phyloP scores from a whole-genome alignment of 1,140 invertebrate genomes.

The Parapsyche elsis region DNA sequence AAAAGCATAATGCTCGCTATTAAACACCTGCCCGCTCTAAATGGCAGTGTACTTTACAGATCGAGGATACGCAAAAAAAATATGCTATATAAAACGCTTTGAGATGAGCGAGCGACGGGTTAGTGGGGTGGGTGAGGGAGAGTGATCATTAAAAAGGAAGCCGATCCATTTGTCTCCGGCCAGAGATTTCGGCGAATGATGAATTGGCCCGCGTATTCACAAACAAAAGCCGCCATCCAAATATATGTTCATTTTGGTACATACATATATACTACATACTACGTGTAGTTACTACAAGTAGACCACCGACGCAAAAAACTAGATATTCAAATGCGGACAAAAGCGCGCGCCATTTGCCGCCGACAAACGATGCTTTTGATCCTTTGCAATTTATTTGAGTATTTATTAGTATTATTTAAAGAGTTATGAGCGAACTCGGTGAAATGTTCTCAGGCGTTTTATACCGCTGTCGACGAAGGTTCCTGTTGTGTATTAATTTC shows the following conservation, averaged over 20 bases:
- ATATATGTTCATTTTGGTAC: background rate
- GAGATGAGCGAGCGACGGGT: too few species aligned
- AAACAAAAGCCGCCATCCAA: background rate
- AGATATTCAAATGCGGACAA: slow-evolving; percentile 40
- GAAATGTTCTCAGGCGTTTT: too few species aligned
- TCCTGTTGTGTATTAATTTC: background rate
- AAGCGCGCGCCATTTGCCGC: slow-evolving; percentile 3
- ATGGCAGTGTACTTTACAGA: background rate
- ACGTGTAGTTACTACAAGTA: background rate
- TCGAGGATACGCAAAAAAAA: too few species aligned
- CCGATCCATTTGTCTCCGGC: slow-evolving; percentile 35
- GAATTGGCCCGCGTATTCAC: slow-evolving; percentile 19
- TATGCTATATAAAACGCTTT: too few species aligned
- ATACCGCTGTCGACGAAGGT: too few species aligned
- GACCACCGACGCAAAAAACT: slow-evolving; percentile 35
- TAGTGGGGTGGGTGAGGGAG: too few species aligned
- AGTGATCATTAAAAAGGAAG: slow-evolving; percentile 28
- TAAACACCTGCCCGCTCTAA: background rate
- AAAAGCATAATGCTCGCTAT: background rate
- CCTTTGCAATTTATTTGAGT: slow-evolving; percentile 4
- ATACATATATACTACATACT: too few species aligned
- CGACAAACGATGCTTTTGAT: slow-evolving; percentile 30
- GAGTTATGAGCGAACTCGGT: too few species aligned
- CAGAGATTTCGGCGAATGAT: slow-evolving; percentile 28
- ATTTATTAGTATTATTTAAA: background rate